A percentile compares a stretch with the other conserved stretches of the same genome.
phyloP scores from a whole-genome alignment of 2,797 vertebrate genomes.

The Setipinna tenuifilis region DNA sequence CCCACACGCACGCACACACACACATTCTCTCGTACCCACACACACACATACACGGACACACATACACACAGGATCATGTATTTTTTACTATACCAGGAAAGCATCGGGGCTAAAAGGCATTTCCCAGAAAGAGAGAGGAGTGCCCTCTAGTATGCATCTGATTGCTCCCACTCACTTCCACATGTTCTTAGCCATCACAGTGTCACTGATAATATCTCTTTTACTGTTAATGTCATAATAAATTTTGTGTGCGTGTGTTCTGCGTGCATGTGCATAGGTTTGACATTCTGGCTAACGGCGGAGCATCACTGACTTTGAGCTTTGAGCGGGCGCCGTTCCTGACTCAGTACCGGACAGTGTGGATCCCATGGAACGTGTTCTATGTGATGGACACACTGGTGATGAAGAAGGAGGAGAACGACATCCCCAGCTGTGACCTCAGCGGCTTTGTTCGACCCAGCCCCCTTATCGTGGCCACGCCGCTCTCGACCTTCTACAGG shows the following conservation, averaged over 20 bases:
- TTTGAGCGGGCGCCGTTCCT: slow-evolving; percentile 94
- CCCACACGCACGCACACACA: neutral
- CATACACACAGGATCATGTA: slow-evolving; percentile 40
- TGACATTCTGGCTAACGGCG: slow-evolving; percentile 92
- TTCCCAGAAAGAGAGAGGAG: slow-evolving; percentile 37
- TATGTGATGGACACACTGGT: slow-evolving; percentile 97
- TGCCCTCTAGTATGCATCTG: neutral
- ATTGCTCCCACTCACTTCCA: neutral
- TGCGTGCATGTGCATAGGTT: slow-evolving; percentile 77
- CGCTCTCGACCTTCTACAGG: slow-evolving; percentile 90
- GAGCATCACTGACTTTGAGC: slow-evolving; percentile 91
- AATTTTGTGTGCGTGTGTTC: neutral
- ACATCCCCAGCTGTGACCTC: slow-evolving; percentile 96
- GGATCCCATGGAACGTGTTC: slow-evolving; percentile 97
- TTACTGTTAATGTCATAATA: too few species aligned
- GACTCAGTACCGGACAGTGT: slow-evolving; percentile 92
- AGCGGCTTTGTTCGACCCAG: slow-evolving; percentile 92
- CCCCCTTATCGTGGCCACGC: slow-evolving; percentile 90
- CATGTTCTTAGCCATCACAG: neutral
- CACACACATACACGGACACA: slow-evolving; percentile 3
- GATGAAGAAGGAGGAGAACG: slow-evolving; percentile 98
- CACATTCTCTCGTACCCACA: neutral
- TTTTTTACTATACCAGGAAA: slow-evolving; percentile 37
- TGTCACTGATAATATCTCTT: too few species aligned
- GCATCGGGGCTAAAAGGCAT: slow-evolving; percentile 30